Base-by-base conservation (phyloP, 1,140 invertebrate genomes). In the Drosophila repletoides region DNA sequence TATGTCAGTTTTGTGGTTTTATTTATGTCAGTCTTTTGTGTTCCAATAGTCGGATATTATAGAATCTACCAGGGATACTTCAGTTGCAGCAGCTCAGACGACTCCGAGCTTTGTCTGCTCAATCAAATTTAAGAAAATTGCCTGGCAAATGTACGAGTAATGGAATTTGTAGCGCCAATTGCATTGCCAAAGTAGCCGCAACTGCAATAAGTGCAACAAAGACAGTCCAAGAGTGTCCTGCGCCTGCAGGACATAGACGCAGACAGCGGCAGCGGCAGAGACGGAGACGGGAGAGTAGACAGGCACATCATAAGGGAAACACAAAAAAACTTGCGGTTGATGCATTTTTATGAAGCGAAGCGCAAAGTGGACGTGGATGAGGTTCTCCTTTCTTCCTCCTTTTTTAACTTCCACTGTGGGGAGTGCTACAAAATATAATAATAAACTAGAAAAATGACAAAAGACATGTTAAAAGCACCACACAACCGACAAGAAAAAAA, bases 381-480 rank as follows among this genome's bases (percentile, higher is more conserved):
- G 29, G 9, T 46, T 31, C 21, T 33, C 36, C 49, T 15, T 26
- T 24, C 28, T 7, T 5, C 5, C 17, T 22, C n/a, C 17, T 10
- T 29, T 38, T 15, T 21, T 9, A 5, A 22, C 4, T 17, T 15
- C 5, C 3, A 10, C 34, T 22, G 5, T n/a, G 21, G 29, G 28
- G 49, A 48, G 45, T 65, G 53, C 41, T 61, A 58, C 55, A 72
- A 74, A 74, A 74, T 67, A 74, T 72, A 72, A 75, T 75, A 75
- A 75, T 75, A 75, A 72, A 72, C 70, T 68, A 75, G 51, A 75
- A 59, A 75, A 75, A 75, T 75, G 72, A 75, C 72, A 75, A 75
- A 75, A 75, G 72, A 72, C 69, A 72, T 72, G 72, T 75, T 75
- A 75, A 75, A 63, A 72, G 69, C 69, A 52, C n/a, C 64, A 58